Conservation (phyloP, 1,140 invertebrate species). For the Pogonognathellus flavescens region DNA sequence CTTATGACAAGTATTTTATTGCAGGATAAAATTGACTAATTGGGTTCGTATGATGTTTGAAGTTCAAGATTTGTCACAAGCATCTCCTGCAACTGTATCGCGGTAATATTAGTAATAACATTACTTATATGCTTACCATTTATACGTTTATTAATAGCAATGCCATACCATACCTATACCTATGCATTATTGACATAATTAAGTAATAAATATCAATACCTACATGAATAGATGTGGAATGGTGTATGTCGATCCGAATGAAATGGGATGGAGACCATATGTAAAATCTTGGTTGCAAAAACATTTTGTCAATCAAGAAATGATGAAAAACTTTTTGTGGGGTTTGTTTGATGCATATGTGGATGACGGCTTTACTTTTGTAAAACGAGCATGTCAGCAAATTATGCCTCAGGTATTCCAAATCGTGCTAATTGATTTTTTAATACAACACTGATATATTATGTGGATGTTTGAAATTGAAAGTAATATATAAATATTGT, state of each 20-base stretch:
- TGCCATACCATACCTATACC: too few relatives aligned
- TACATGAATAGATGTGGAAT: slow-evolving; percentile 78
- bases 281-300: slow-evolving; percentile 83
- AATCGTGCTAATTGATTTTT: not conserved
- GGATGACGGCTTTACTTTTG: slow-evolving; percentile 77
- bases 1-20: too few relatives aligned
- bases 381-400: slow-evolving; percentile 76
- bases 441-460: not conserved
- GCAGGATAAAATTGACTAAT: slow-evolving; percentile 83
- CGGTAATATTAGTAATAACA: slow-evolving; percentile 68
- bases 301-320: slow-evolving; percentile 73
- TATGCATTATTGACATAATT: not conserved
- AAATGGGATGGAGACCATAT: slow-evolving; percentile 84
- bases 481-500: slow-evolving; percentile 66
- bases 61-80: slow-evolving; percentile 87
- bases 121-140: not conserved
- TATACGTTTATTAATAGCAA: too few relatives aligned
- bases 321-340: slow-evolving; percentile 74
- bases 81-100: slow-evolving; percentile 90
- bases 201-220: not conserved
- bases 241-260: slow-evolving; percentile 89
- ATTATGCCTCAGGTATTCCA: slow-evolving; percentile 76
- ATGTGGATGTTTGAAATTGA: not conserved
- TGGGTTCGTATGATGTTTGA: slow-evolving; percentile 69
- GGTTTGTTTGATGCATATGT: slow-evolving; percentile 77